These are phyloP conservation scores for Polyommatus icarus DNA, from an alignment of 2,888 invertebrate genomes.

Conservation along the genomic window DNA sequence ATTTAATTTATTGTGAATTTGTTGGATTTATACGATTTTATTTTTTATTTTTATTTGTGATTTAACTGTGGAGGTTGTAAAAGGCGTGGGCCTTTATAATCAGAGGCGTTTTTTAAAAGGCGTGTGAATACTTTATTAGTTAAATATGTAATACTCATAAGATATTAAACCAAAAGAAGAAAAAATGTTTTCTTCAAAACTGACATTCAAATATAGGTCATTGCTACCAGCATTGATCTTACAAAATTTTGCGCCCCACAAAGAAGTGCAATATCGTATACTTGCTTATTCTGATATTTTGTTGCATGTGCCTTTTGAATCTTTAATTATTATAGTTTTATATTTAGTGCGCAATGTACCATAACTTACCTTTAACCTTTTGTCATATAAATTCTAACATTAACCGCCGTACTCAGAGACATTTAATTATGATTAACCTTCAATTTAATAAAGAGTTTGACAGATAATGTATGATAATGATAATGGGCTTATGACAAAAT, in stretches of 20 bases:
- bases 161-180: not conserved
- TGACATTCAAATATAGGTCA: slow-evolving; percentile 13
- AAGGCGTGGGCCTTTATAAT: slow-evolving; percentile 29
- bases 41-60: not conserved
- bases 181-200: not conserved
- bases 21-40: not conserved
- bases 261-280: not conserved
- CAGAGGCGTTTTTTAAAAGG: slow-evolving; percentile 19
- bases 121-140: not conserved
- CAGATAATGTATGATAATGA: too few species aligned
- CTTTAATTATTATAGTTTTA: too few species aligned
- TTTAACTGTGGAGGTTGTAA: slow-evolving; percentile 1
- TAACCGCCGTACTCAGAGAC: too few species aligned
- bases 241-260: not conserved
- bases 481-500: too few species aligned
- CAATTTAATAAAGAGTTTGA: too few species aligned
- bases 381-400: too few species aligned
- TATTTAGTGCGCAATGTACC: too few species aligned
- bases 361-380: too few species aligned
- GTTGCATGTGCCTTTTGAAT: not conserved
- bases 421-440: too few species aligned
- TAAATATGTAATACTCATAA: not conserved
- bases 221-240: slow-evolving; percentile 8
- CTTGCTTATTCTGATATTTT: not conserved
- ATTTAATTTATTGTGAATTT: slow-evolving; percentile 15